Evolutionary conservation across 2,888 invertebrate genomes (phyloP), one percentile per base, ranked within the genome.

Genomic region (Sphinx pinastri): DNA sequence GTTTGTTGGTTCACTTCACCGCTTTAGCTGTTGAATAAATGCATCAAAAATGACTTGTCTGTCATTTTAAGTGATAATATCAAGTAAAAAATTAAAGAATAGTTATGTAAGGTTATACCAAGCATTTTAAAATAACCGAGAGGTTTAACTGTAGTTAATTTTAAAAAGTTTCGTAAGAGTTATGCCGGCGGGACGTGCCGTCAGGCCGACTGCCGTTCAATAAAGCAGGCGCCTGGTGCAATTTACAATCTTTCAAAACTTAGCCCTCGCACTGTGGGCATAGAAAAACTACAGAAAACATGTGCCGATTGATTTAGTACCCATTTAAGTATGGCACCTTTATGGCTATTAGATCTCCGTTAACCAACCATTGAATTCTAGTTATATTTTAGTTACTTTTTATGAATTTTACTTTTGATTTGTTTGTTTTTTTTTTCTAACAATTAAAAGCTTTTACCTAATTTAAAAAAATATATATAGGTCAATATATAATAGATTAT

Each of bases 241-340:
- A 89, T 89, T 91, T 89, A 91, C 82, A 87, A 84, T 82, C 84
- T 83, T 86, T 87, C 84, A 86, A 89, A 89, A 90, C 82, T 89
- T 88, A 78, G 81, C 78, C 84, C 74, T 78, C 76, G 73, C 73
- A 74, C 70, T 76, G 74, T 71, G 72, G 75, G 66, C 55, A 51
- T 38, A 70, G 70, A 70, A 55, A 54, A 51, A 67, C 31, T 51
- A 31, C 54, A 19, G 49, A 8, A 67, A 70, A 69, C 51, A 6
- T 11, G 51, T 57, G 25, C 52, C 63, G 69, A 49, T 38, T 69
- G 49, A 63, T 63, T 63, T 49, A 63, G 8, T 19, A 47, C 6
- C 19, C 47, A 19, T 63, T 63, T 19, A 63, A 12, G 47, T 12
- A 12, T 58, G 13, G 19, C 49, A 49, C 19, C 19, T 63, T 47